Conservation (phyloP, 2,113 vertebrate genomes). For the Percina caprodes region DNA sequence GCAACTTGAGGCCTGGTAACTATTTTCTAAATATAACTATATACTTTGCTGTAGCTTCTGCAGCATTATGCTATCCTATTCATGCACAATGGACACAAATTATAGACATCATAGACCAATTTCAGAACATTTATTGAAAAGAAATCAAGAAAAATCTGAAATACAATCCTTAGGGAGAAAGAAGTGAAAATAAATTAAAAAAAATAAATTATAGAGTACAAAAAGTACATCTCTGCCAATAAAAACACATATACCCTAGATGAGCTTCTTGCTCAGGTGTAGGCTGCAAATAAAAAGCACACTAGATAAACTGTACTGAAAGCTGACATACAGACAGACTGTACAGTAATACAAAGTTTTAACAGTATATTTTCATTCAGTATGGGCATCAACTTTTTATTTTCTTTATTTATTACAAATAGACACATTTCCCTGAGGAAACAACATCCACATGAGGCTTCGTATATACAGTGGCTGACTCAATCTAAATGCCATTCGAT, state of each 20-base stretch:
- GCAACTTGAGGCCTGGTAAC: neutral
- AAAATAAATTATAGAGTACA: conserved; percentile 81
- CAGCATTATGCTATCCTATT: neutral
- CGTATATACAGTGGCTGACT: conserved; percentile 61
- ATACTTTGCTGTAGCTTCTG: neutral
- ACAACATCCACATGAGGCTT: conserved; percentile 65
- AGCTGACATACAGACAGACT: conserved; percentile 40
- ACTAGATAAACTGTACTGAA: conserved; percentile 33
- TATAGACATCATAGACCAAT: neutral
- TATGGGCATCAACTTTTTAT: conserved; percentile 57
- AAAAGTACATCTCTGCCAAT: conserved; percentile 74
- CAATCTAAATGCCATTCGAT: conserved; percentile 59
- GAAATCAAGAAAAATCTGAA: conserved; percentile 70
- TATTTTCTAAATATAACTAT: neutral
- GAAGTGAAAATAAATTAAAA: conserved; percentile 73
- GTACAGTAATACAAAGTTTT: conserved; percentile 31
- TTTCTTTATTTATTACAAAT: conserved; percentile 65
- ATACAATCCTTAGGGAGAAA: conserved; percentile 64
- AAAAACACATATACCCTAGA: conserved; percentile 50
- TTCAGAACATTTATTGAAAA: conserved; percentile 81
- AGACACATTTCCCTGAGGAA: conserved; percentile 83
- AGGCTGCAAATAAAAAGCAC: conserved; percentile 41
- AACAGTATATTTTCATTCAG: conserved; percentile 45
- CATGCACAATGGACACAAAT: neutral
- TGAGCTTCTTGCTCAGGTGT: conserved; percentile 33